A percentile compares a stretch with the other conserved stretches of the same genome.
Conservation (phyloP, 2,888 invertebrate genomes). For the Cosmopolites sordidus region DNA sequence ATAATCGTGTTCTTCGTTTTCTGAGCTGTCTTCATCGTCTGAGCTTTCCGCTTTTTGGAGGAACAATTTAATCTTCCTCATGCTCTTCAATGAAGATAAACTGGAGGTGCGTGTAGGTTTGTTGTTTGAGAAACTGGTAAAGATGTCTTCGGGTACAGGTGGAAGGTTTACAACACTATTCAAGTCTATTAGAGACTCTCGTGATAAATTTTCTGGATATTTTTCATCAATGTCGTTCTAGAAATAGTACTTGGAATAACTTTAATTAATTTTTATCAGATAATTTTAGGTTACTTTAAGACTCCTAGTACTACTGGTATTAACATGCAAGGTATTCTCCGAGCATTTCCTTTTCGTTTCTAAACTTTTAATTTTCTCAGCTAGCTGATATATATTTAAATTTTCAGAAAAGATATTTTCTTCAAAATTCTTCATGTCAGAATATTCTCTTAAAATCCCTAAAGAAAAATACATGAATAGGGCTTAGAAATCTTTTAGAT, state of each 20-base stretch:
- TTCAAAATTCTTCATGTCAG: no score
- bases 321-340: slow-evolving; percentile 28
- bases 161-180: slow-evolving; percentile 48
- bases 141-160: slow-evolving; percentile 50
- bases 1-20: slow-evolving; percentile 42
- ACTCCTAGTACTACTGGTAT: slow-evolving; percentile 38
- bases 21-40: slow-evolving; percentile 48
- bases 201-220: slow-evolving; percentile 50
- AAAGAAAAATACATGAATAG: no score
- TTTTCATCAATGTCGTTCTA: slow-evolving; percentile 43
- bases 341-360: slow-evolving; percentile 26
- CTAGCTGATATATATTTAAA: no score
- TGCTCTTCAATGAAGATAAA: slow-evolving; percentile 49
- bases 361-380: slow-evolving; percentile 9
- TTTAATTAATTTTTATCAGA: no score
- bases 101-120: slow-evolving; percentile 48
- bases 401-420: no score
- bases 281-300: slow-evolving; percentile 29
- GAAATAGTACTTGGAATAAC: not conserved
- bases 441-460: no score
- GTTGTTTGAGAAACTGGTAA: slow-evolving; percentile 43
- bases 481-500: no score
- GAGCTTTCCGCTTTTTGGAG: slow-evolving; percentile 46
- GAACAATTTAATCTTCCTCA: slow-evolving; percentile 49
- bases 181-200: slow-evolving; percentile 48